These are phyloP conservation scores for Azorinus chamasolen DNA, from an alignment of 2,888 invertebrate species.

Conservation along the genomic window DNA sequence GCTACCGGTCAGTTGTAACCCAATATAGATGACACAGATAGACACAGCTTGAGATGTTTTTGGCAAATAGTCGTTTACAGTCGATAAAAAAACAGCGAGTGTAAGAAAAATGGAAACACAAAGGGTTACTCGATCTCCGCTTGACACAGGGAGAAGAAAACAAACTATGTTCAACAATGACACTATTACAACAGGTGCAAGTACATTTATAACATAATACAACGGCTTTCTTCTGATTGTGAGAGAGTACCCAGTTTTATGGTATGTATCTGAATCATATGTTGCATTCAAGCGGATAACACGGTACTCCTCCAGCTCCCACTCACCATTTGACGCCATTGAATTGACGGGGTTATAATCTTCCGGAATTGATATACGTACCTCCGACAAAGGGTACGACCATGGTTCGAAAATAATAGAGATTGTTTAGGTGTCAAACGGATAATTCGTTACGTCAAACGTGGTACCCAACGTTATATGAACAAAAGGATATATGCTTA, in stretches of 20 bases:
- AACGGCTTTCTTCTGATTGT: conserved; percentile 49
- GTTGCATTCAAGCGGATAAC: background rate
- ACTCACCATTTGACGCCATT: conserved; percentile 13
- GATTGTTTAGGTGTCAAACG: conserved; percentile 41
- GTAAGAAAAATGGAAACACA: conserved; percentile 59
- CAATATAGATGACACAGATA: no score
- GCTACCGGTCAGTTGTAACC: no score
- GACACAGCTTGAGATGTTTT: no score
- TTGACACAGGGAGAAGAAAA: no score
- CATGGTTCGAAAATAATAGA: no score
- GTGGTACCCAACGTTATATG: conserved; percentile 6
- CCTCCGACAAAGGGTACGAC: conserved; percentile 4
- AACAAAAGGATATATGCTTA: no score
- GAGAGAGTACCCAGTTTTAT: conserved; percentile 13
- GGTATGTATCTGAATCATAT: conserved; percentile 2
- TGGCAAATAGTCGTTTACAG: conserved; percentile 49
- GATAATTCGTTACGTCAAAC: conserved; percentile 19
- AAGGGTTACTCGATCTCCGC: conserved; percentile 59
- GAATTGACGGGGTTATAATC: background rate
- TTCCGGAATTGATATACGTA: background rate
- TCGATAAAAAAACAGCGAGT: no score
- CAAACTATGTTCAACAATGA: no score
- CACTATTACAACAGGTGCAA: no score
- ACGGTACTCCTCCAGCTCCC: conserved; percentile 5
- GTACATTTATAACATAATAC: no score